Evolutionary conservation across 2,113 vertebrate genomes (phyloP).

Genomic region (Triplophysa tibetana): DNA sequence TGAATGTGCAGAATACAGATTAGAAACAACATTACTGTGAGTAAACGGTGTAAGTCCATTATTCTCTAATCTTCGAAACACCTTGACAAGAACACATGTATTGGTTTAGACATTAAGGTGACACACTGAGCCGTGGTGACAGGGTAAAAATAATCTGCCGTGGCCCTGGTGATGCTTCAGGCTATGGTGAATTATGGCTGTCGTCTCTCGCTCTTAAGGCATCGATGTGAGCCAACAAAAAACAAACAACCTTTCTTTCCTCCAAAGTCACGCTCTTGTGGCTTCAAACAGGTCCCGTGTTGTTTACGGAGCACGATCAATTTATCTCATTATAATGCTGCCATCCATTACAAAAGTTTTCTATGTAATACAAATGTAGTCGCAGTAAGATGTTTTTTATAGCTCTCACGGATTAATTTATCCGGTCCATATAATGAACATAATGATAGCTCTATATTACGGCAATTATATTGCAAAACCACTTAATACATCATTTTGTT

Average conservation of each 20-base stretch:
- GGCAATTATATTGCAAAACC: no score
- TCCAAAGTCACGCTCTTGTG: slow-evolving; percentile 6
- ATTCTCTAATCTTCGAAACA: slow-evolving; percentile 35
- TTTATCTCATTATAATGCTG: not conserved
- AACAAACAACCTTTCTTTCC: slow-evolving; percentile 1
- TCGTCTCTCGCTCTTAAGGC: not conserved
- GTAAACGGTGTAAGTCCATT: not conserved
- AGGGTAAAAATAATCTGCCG: slow-evolving; percentile 22
- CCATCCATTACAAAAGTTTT: not conserved
- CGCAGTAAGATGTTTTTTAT: no score
- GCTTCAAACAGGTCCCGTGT: not conserved
- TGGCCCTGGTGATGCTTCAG: not conserved
- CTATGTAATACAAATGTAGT: no score
- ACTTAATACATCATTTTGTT: no score
- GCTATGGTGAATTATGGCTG: slow-evolving; percentile 15
- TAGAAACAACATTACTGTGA: not conserved
- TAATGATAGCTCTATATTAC: no score
- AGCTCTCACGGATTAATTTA: no score
- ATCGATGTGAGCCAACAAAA: not conserved
- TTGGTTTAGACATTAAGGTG: slow-evolving; percentile 21
- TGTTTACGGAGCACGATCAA: not conserved
- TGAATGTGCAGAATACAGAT: no score
- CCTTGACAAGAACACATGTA: slow-evolving; percentile 12
- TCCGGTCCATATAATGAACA: no score
- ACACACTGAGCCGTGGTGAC: slow-evolving; percentile 20